Percentiles rank a stretch among this genome's conserved stretches.
Evolutionary conservation across 2,113 vertebrate species (phyloP).

Genomic region (Prionailurus bengalensis): DNA sequence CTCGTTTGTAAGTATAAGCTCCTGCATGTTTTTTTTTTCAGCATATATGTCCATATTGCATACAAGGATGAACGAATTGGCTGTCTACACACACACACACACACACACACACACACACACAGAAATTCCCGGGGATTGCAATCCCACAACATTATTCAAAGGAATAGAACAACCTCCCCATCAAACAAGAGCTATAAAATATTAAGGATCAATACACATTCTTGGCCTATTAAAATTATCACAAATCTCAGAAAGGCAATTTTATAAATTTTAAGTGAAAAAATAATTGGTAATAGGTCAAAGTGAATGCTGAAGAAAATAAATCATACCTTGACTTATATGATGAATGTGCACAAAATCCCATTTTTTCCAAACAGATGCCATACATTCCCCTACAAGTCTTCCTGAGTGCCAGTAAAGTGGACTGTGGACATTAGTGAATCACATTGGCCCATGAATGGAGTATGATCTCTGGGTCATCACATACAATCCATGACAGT

Average conservation of each 20-base stretch:
- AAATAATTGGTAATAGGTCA: not conserved
- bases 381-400: not conserved
- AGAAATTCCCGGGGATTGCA: not conserved
- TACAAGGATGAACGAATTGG: slow-evolving; percentile 30
- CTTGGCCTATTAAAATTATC: not conserved
- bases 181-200: not conserved
- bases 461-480: not conserved
- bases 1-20: not conserved
- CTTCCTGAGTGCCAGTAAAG: not conserved
- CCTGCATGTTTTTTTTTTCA: not conserved
- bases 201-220: not conserved
- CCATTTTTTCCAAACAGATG: not conserved
- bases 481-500: not conserved
- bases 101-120: too few species aligned
- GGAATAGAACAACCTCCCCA: not conserved
- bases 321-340: not conserved
- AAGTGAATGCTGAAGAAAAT: not conserved
- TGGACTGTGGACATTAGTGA: not conserved
- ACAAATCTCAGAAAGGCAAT: not conserved
- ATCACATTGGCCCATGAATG: not conserved
- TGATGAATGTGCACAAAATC: not conserved
- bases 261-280: not conserved
- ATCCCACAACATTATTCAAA: not conserved
- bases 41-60: not conserved
- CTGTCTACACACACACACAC: not conserved